phyloP scores from a whole-genome alignment of 1,140 invertebrate species.

The Stenopsyche tienmushanensis region DNA sequence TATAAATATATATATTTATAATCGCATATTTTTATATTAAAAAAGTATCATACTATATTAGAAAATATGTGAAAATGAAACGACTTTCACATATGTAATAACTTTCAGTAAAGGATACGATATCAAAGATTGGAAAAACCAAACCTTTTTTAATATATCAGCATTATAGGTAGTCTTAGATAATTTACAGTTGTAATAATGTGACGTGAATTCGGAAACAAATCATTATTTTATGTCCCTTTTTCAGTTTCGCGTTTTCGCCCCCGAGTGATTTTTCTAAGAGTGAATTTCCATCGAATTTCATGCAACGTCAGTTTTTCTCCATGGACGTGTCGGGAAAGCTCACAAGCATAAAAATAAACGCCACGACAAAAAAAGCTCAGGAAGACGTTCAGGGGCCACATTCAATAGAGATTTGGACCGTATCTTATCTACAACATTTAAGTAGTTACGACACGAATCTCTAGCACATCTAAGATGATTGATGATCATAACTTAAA shows the following conservation, averaged over 20 bases:
- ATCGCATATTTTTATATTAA: too few relatives aligned
- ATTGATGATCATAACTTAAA: constrained; percentile 16
- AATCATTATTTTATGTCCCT: constrained; percentile 16
- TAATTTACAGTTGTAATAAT: not conserved
- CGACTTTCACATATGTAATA: too few relatives aligned
- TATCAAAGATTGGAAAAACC: too few relatives aligned
- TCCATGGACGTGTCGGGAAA: not conserved
- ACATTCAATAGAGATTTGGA: constrained; percentile 3
- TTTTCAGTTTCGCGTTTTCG: not conserved
- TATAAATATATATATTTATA: too few relatives aligned
- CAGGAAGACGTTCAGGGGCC: constrained; percentile 2
- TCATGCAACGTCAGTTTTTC: constrained; percentile 27
- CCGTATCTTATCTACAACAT: not conserved
- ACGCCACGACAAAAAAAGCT: not conserved
- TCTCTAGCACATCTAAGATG: constrained; percentile 10
- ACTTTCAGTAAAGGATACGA: too few relatives aligned
- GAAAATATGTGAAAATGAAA: too few relatives aligned
- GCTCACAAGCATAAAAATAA: constrained; percentile 1
- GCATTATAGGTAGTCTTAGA: too few relatives aligned
- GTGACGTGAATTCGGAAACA: not conserved
- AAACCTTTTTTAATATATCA: too few relatives aligned
- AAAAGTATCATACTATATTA: too few relatives aligned
- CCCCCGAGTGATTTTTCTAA: constrained; percentile 1
- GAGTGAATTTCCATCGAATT: constrained; percentile 19
- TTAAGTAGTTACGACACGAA: not conserved